Percentiles rank a stretch among this genome's conserved stretches.
These are phyloP conservation scores for Cryptoblepharus egeriae DNA, from an alignment of 2,797 vertebrate genomes.

Conservation along the genomic window DNA sequence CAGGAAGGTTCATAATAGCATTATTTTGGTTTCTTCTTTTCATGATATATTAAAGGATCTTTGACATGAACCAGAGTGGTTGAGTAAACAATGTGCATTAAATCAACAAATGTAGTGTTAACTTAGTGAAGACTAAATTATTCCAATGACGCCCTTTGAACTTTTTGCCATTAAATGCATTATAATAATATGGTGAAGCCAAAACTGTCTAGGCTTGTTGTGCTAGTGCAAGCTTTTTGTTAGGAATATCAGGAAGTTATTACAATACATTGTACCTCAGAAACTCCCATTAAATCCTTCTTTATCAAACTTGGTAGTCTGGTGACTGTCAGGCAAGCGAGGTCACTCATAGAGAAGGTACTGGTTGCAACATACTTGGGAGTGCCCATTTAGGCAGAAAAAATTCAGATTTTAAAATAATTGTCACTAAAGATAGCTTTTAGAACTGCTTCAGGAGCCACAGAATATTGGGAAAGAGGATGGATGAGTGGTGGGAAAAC, in stretches of 20 bases:
- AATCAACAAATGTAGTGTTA: conserved; percentile 24
- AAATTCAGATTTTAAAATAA: neutral
- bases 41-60: conserved; percentile 57
- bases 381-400: neutral
- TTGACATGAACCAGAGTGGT: conserved; percentile 60
- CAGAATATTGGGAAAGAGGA: neutral
- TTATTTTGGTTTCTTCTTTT: conserved; percentile 49
- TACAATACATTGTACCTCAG: neutral
- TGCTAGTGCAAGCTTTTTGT: conserved; percentile 10
- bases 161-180: conserved; percentile 10
- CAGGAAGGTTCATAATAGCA: conserved; percentile 46
- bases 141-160: conserved; percentile 54
- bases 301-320: neutral
- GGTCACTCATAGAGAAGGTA: neutral
- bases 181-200: conserved; percentile 11
- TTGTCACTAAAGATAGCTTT: no score
- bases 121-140: conserved; percentile 43
- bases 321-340: neutral
- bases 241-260: neutral
- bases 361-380: neutral
- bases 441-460: neutral
- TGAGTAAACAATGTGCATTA: conserved; percentile 31
- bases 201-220: neutral
- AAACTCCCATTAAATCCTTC: neutral
- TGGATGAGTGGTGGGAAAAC: no score